Evolutionary conservation across 1,140 invertebrate genomes (phyloP), one percentile per base, ranked within the genome.

Genomic region (Drosophila subpulchrella): DNA sequence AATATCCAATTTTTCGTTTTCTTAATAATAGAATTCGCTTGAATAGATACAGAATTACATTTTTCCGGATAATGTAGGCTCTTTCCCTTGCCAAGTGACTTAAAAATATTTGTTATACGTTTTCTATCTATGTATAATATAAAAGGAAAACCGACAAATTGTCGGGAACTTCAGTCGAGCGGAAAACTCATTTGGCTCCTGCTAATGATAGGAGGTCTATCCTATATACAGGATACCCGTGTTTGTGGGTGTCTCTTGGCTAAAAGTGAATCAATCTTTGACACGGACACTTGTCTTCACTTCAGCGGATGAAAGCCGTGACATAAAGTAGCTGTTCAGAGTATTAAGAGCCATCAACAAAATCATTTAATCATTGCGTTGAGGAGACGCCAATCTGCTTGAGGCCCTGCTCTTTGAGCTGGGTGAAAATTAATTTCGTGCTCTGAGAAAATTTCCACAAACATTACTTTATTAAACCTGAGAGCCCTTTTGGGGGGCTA

Each of bases 111-210:
- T 2, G 17, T 11, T 34, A 15, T 32, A 50, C 8, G 15, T 24
- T 46, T 44, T 44, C 17, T 6, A 20, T 44, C 17, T 39, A 32
- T 51, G 61, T 46, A 39, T 4, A 56, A 36, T 17, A 36, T 48
- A 20, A 68, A 39, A 15, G 41, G 41, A 57, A 51, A 56, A 15
- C 62, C 51, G 39, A 76, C 57, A 59, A 65, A 55, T 68, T 76
- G 57, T 65, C 62, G 42, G 17, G 12, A 38, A 41, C 53, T 30
- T 57, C 83, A 86, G 50, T 82, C 38, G 56, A 47, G 83, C 75
- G 67, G 48, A 65, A 82, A 88, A 66, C 51, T 81, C 61, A 48
- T 71, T 73, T 82, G 48, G 55, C 54, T 65, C 48, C 36, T 60
- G 46, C 55, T 79, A 66, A 80, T 67, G 57, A 66, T 57, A 75